Evolutionary conservation across 1,140 invertebrate species (phyloP), one percentile per base, ranked within the genome.

Genomic region (Hylaeus volcanicus): DNA sequence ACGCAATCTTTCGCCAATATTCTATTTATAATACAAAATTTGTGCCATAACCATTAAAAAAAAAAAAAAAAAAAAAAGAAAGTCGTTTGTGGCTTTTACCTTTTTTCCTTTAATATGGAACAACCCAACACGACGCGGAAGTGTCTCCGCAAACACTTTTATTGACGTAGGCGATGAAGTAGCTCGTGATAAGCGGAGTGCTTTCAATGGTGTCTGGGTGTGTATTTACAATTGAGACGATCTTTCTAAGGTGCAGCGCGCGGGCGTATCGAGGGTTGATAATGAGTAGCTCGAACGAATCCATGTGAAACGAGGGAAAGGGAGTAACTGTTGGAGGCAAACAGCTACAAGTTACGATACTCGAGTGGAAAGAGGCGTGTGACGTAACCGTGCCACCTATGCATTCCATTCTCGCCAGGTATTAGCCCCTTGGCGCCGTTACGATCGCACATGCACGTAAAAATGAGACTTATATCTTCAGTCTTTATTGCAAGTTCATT

Each of bases 171-270:
- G 1, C 4, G 3, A 9, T 37, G 3, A n/a, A 74, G 37, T 43
- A 45, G 14, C 41, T 14, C n/a, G 3, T n/a, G 51, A 66, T 75
- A 68, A 75, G 63, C 51, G 41, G 51, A 75, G 39, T 75, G 74
- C 12, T 66, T 66, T 56, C 51, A 75, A 45, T 45, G 48, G 51
- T n/a, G 68, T 66, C 65, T 26, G 8, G 11, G 5, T 43, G 5
- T 5, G 5, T 45, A 6, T 45, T 66, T 9, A 43, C 51, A 75
- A 75, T 68, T 75, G 39, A 6, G 3, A 2, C 63, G 41, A 65
- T 75, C 60, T 68, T 56, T 56, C 5, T 37, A 51, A 26, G 37
- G 8, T 45, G 63, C 14, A 45, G 43, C 37, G 61, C 60, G 15
- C 11, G 39, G 3, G 5, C 14, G 26, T 75, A 37, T 45, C 51